Evolutionary conservation across 2,888 invertebrate species (phyloP).

Genomic region (Melipona bicolor): DNA sequence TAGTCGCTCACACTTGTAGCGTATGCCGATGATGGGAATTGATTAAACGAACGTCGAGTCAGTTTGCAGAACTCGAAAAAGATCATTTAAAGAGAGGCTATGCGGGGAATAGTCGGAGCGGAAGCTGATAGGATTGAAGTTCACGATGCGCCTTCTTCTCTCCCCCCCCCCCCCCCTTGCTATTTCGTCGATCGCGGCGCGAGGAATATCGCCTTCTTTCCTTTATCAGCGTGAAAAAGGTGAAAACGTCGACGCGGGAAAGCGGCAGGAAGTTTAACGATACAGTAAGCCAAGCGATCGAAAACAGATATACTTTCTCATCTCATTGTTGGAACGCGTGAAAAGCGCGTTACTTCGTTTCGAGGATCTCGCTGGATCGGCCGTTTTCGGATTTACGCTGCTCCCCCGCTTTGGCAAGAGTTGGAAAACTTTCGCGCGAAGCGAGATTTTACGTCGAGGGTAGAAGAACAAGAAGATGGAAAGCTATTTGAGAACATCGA

Average conservation of each 20-base stretch:
- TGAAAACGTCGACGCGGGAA: conserved; percentile 42
- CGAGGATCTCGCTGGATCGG: not conserved
- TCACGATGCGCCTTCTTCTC: conserved; percentile 15
- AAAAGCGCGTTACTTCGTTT: conserved; percentile 19
- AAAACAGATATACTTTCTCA: conserved; percentile 38
- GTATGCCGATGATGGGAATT: conserved; percentile 15
- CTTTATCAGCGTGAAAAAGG: conserved; percentile 38
- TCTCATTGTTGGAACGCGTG: conserved; percentile 33
- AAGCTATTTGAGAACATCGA: too few species aligned
- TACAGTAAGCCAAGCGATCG: conserved; percentile 31
- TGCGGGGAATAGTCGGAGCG: not conserved
- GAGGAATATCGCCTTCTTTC: conserved; percentile 15
- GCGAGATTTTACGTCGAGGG: too few species aligned
- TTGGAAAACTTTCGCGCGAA: too few species aligned
- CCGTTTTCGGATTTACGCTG: too few species aligned
- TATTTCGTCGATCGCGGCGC: conserved; percentile 21
- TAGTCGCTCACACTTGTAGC: not conserved
- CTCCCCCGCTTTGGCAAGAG: too few species aligned
- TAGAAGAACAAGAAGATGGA: too few species aligned
- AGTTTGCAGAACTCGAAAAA: conserved; percentile 22
- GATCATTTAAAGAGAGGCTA: conserved; percentile 37
- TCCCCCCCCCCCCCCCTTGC: not conserved
- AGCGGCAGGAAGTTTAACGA: conserved; percentile 36
- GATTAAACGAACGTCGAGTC: conserved; percentile 30
- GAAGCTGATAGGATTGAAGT: conserved; percentile 44